Evolutionary conservation across 2,888 invertebrate species (phyloP).

Genomic region (Cheilosia grossa): DNA sequence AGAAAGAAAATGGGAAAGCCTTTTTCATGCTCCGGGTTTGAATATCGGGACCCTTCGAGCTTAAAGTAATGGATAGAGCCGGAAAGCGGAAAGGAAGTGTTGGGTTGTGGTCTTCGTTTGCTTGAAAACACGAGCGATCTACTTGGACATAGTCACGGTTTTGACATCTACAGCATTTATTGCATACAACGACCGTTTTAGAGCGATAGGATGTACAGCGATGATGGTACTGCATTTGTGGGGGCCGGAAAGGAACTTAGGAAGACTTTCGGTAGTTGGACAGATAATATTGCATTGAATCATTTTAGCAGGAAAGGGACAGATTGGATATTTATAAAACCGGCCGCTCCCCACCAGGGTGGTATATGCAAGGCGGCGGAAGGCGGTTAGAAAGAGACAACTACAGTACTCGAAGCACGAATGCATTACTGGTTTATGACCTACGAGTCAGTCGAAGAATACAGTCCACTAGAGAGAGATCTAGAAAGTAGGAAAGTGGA

Average conservation of each 20-base stretch:
- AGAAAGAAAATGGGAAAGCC: conserved; percentile 40
- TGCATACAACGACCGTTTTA: background rate
- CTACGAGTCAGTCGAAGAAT: too few species aligned
- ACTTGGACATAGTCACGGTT: background rate
- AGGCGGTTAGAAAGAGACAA: background rate
- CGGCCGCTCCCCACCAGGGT: conserved; percentile 57
- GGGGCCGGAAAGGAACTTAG: conserved; percentile 13
- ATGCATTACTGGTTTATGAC: too few species aligned
- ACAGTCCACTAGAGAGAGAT: too few species aligned
- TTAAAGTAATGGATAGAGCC: too few species aligned
- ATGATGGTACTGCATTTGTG: conserved; percentile 43
- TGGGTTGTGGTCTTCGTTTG: too few species aligned
- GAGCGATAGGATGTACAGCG: conserved; percentile 42
- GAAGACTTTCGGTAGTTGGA: background rate
- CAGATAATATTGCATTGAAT: background rate
- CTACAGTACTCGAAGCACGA: too few species aligned
- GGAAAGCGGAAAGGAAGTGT: too few species aligned
- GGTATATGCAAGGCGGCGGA: conserved; percentile 62
- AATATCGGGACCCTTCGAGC: conserved; percentile 18
- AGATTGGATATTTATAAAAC: background rate
- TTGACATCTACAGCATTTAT: conserved; percentile 7
- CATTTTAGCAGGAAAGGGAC: background rate
- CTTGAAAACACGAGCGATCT: too few species aligned
- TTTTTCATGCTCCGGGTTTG: conserved; percentile 22
- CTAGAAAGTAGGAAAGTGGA: too few species aligned